A percentile compares a stretch with the other conserved stretches of the same genome.
Conservation (phyloP, 2,113 vertebrate genomes). For the Henicopernis longicauda region DNA sequence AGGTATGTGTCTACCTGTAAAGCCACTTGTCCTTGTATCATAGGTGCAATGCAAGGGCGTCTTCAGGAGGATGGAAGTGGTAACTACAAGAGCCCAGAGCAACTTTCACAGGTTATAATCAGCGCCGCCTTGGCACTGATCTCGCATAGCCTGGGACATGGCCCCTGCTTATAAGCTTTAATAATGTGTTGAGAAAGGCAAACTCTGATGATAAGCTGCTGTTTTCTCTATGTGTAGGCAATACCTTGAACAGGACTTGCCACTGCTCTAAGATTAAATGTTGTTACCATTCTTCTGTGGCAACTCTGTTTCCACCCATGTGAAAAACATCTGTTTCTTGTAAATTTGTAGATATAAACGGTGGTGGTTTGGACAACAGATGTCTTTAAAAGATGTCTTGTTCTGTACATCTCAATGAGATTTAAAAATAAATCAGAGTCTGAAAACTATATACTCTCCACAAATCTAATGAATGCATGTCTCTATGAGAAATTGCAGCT, state of each 20-base stretch:
- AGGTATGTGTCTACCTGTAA: background rate
- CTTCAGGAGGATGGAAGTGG: background rate
- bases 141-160: background rate
- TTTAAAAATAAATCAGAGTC: conserved; percentile 30
- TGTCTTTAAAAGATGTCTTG: conserved; percentile 1
- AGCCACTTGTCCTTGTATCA: fast-evolving
- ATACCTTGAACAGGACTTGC: background rate
- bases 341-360: background rate
- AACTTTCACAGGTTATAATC: background rate
- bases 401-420: conserved; percentile 7
- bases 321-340: background rate
- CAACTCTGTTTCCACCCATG: background rate
- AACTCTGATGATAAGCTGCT: background rate
- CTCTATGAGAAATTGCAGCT: background rate
- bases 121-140: no score
- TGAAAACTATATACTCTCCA: background rate
- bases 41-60: background rate
- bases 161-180: background rate
- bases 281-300: background rate
- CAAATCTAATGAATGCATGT: conserved; percentile 13
- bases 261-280: background rate
- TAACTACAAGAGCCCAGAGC: background rate
- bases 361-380: background rate
- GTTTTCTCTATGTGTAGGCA: background rate
- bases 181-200: background rate